Evolutionary conservation across 2,113 vertebrate species (phyloP).

Genomic region (Nematolebias whitei): DNA sequence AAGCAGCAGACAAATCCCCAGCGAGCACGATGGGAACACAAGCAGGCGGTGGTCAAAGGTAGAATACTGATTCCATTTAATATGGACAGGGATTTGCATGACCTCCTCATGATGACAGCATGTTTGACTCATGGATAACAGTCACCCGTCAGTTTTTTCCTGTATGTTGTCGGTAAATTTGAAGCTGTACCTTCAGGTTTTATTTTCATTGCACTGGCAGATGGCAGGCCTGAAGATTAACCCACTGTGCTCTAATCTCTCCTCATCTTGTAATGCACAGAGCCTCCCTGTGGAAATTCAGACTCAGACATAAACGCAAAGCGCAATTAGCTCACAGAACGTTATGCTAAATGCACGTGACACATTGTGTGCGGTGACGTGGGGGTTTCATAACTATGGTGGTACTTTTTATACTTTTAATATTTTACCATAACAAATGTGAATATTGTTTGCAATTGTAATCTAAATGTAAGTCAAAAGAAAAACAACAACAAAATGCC

Average conservation of each 20-base stretch:
- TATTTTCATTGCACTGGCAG: slow-evolving; percentile 74
- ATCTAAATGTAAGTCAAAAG: too few relatives aligned
- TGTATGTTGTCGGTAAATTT: slow-evolving; percentile 29
- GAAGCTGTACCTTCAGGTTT: slow-evolving; percentile 65
- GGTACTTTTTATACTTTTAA: background rate
- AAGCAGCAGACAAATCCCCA: too few relatives aligned
- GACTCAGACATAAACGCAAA: slow-evolving; percentile 35
- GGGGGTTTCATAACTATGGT: background rate
- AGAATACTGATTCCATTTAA: background rate
- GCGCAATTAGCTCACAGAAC: slow-evolving; percentile 48
- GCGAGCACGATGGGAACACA: too few relatives aligned
- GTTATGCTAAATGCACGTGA: background rate
- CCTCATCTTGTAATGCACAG: slow-evolving; percentile 78
- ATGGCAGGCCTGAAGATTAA: slow-evolving; percentile 81
- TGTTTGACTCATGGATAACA: background rate
- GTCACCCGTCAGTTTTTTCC: slow-evolving; percentile 52
- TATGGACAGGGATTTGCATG: background rate
- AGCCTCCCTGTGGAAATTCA: slow-evolving; percentile 62
- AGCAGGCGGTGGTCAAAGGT: background rate
- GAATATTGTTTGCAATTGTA: background rate
- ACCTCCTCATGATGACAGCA: background rate
- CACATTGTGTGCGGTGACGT: background rate
- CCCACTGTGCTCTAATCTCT: slow-evolving; percentile 76
- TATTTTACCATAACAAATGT: background rate
- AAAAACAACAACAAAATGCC: too few relatives aligned